Evolutionary conservation across 2,113 vertebrate genomes (phyloP).

Genomic region (Panthera leo): DNA sequence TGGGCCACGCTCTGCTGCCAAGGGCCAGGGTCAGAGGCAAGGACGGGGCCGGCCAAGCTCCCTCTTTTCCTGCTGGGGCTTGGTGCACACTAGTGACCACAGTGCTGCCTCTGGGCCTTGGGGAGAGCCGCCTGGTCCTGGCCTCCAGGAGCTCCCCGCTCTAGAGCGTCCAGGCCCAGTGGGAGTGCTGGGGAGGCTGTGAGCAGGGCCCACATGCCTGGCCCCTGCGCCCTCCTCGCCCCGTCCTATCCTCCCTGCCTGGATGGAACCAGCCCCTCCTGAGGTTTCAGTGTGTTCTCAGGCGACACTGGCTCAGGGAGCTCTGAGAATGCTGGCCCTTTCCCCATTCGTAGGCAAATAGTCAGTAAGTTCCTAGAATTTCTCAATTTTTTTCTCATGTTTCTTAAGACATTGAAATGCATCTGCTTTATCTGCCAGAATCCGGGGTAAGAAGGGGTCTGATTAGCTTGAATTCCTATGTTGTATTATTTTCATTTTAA

Average conservation of each 20-base stretch:
- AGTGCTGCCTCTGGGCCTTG: rapidly evolving
- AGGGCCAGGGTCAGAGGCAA: neutral
- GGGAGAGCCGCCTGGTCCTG: neutral
- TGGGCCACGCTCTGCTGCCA: neutral
- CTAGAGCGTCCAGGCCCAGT: neutral
- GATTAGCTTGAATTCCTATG: neutral
- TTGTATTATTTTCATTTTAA: neutral
- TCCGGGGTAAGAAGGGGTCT: too few relatives aligned
- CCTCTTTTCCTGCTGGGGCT: neutral
- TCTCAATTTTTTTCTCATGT: neutral
- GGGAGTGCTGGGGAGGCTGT: neutral
- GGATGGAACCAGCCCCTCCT: neutral
- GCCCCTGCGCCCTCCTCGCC: too few relatives aligned
- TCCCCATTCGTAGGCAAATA: neutral
- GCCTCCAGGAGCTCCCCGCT: too few relatives aligned
- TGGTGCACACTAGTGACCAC: too few relatives aligned
- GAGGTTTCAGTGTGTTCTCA: neutral
- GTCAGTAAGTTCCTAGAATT: neutral
- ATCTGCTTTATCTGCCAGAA: neutral
- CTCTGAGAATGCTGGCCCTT: neutral
- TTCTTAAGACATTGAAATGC: neutral
- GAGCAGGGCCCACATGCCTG: rapidly evolving
- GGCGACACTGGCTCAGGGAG: neutral
- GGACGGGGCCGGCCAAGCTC: rapidly evolving
- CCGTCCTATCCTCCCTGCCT: neutral